Evolutionary conservation across 2,113 vertebrate genomes (phyloP).

Genomic region (Atrichornis clamosus): DNA sequence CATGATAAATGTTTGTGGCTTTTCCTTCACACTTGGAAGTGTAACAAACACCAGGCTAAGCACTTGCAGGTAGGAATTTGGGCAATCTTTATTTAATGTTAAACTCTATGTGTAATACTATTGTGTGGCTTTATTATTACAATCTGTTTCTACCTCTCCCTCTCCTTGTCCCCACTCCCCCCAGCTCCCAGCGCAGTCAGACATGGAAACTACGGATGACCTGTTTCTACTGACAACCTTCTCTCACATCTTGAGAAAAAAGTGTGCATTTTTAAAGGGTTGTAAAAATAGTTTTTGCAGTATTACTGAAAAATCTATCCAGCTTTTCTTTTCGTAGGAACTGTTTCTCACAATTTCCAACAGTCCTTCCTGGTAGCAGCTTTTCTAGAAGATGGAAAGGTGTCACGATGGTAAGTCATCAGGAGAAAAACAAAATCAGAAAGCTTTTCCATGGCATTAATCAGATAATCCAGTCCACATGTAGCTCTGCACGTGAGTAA

Average conservation of each 20-base stretch:
- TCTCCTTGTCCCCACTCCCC: not conserved
- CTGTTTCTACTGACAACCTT: constrained; percentile 2
- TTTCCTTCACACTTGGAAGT: constrained; percentile 52
- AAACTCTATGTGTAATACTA: constrained; percentile 16
- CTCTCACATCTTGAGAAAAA: not conserved
- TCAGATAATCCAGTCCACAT: not conserved
- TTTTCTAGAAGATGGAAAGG: not conserved
- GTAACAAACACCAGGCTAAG: constrained; percentile 44
- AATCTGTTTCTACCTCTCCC: constrained; percentile 40
- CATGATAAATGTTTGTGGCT: constrained; percentile 58
- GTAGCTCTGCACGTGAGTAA: not conserved
- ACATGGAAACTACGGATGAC: not conserved
- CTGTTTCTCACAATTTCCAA: not conserved
- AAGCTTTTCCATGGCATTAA: not conserved
- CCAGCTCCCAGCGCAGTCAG: not conserved
- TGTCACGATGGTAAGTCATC: not conserved
- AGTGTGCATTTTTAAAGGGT: not conserved
- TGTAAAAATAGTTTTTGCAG: not conserved
- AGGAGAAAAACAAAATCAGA: not conserved
- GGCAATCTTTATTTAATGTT: constrained; percentile 29
- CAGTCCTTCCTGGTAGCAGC: not conserved
- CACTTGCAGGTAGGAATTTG: constrained; percentile 44
- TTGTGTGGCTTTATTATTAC: constrained; percentile 58
- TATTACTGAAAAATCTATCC: not conserved
- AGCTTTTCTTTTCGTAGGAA: not conserved